Base-by-base conservation (phyloP, 2,113 vertebrate species). In the Accipiter cooperii region DNA sequence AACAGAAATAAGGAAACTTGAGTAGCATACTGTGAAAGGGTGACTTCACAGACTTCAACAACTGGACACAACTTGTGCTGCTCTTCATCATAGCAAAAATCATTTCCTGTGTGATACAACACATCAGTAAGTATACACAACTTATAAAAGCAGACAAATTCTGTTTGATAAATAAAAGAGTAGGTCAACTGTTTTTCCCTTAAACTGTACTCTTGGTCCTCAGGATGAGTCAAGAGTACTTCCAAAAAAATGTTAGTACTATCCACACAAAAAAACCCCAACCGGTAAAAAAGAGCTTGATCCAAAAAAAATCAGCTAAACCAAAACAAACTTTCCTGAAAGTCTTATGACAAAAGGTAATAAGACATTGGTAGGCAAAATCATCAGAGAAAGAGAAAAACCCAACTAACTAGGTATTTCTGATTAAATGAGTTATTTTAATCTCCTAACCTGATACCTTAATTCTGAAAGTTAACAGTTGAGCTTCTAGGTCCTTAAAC, bases 121-220 rank as follows among this genome's bases (percentile, higher is more conserved):
- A 71, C 47, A 87, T 77, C 54, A 70, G 28, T 66, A 91, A 94
- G 49, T 74, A 77, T 83, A 97, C 18, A 93, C 68, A 91, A 19
- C 38, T 71, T 90, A 87, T 7, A 79, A 87, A 89, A 94, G 46
- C 46, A 95, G 87, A 82, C 29, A 75, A 91, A 87, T 54, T 91
- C 61, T 91, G 55, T 91, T 93, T 84, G 65, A 87, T 85, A 96
- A 94, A 93, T 95, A 87, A 84, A 92, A 89, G 46, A 54, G 17
- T 63, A 91, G 55, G 49, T 94, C 73, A 93, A 74, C n/a, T 74
- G 28, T 63, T 84, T 90, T 94, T 74, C 84, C 64, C 25, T 75
- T 81, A 93, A 93, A 82, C 25, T 46, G 19, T 25, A 69, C 14
- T 73, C n/a, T 74, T 87, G 5, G 4, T 78, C 44, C n/a, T 78